A percentile compares a stretch with the other conserved stretches of the same genome.
phyloP scores from a whole-genome alignment of 2,888 invertebrate genomes.

The Callimorpha dominula region DNA sequence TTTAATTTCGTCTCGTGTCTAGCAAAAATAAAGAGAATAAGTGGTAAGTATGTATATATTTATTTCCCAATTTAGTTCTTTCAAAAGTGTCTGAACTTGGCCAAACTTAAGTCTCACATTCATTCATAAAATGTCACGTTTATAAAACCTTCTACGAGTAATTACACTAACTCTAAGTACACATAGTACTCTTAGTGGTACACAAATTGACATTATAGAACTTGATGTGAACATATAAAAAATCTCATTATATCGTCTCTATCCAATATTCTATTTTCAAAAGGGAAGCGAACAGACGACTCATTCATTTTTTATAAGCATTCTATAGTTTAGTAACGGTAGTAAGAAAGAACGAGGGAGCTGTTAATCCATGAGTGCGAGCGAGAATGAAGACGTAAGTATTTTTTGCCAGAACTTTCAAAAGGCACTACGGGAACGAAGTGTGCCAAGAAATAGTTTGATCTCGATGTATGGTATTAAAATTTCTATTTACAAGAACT shows the following conservation, averaged over 20 bases:
- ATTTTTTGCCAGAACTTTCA: constrained; percentile 62
- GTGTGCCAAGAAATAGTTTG: constrained; percentile 41
- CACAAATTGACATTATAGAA: constrained; percentile 27
- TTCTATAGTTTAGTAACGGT: constrained; percentile 74
- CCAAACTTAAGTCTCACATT: too few species aligned
- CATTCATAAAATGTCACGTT: background rate
- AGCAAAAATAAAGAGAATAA: too few species aligned
- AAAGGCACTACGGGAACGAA: constrained; percentile 47
- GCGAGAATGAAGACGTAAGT: constrained; percentile 46
- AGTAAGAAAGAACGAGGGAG: constrained; percentile 52
- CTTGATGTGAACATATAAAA: constrained; percentile 43
- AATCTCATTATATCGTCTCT: constrained; percentile 55
- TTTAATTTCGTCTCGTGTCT: too few species aligned
- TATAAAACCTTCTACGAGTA: background rate
- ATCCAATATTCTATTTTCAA: constrained; percentile 62
- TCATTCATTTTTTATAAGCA: constrained; percentile 71
- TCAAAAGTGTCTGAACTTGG: background rate
- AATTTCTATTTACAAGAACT: too few species aligned
- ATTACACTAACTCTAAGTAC: background rate
- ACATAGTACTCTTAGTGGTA: constrained; percentile 18
- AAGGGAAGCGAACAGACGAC: constrained; percentile 64
- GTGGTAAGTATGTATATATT: too few species aligned
- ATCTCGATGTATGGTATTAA: constrained; percentile 26
- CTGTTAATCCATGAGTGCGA: constrained; percentile 39
- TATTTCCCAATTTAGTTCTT: too few species aligned